Conservation (phyloP, 2,888 invertebrate genomes). For the Chirona hameri region DNA sequence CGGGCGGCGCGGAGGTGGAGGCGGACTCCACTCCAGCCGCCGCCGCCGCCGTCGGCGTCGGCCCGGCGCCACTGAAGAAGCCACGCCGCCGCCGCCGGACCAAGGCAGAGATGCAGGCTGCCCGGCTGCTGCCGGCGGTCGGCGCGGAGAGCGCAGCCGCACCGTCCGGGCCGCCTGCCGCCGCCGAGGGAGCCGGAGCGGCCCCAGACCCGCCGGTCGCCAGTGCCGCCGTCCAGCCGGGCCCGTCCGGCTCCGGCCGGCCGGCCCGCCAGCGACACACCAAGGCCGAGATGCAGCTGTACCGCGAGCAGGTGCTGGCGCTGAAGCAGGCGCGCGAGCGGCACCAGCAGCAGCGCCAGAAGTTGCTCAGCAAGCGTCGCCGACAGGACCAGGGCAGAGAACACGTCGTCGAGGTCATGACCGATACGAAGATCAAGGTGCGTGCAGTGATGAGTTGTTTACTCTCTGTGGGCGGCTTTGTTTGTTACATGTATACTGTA, state of each 20-base stretch:
- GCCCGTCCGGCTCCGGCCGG: background rate
- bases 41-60: background rate
- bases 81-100: background rate
- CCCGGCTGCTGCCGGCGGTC: background rate
- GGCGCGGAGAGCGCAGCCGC: background rate
- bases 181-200: background rate
- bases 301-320: slow-evolving; percentile 12
- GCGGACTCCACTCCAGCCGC: background rate
- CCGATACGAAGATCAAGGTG: slow-evolving; percentile 40
- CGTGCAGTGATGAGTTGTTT: too few species aligned
- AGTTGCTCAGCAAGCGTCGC: slow-evolving; percentile 5
- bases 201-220: background rate
- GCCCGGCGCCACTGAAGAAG: background rate
- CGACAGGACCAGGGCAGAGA: slow-evolving; percentile 28
- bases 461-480: too few species aligned
- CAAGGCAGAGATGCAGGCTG: background rate
- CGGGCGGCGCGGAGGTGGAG: too few species aligned
- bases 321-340: background rate
- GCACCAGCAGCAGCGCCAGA: background rate
- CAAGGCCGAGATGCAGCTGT: slow-evolving; percentile 1
- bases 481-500: too few species aligned
- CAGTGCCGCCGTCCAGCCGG: background rate
- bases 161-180: background rate
- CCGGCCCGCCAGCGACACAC: background rate
- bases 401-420: slow-evolving; percentile 39